These are phyloP conservation scores for Podocnemis expansa DNA, from an alignment of 2,113 vertebrate genomes.

Conservation along the genomic window DNA sequence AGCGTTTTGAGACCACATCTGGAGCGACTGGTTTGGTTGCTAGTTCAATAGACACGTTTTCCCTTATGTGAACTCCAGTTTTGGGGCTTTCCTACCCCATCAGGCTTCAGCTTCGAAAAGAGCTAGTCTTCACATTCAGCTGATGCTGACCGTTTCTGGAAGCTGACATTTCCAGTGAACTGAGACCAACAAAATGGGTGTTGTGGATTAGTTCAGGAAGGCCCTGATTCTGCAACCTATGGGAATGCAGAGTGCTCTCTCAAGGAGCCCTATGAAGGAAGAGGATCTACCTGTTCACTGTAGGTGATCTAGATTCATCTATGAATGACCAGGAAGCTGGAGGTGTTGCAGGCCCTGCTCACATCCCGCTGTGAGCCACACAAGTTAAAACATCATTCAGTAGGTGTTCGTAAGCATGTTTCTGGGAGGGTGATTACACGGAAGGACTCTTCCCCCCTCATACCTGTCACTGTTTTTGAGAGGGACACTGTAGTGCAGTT, in stretches of 20 bases:
- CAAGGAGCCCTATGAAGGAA: not conserved
- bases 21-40: rapidly evolving
- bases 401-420: not conserved
- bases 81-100: not conserved
- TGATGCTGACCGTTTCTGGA: not conserved
- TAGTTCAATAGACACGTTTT: not conserved
- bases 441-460: not conserved
- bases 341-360: not conserved
- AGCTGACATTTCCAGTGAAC: not conserved
- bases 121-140: not conserved
- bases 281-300: not conserved
- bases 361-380: not conserved
- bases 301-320: not conserved
- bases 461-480: rapidly evolving
- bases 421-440: not conserved
- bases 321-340: not conserved
- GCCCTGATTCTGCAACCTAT: not conserved
- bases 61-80: not conserved
- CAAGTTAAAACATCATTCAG: not conserved
- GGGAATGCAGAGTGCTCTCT: rapidly evolving
- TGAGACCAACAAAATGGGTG: not conserved
- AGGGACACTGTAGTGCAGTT: not conserved
- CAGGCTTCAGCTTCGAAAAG: not conserved
- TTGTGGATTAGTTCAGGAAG: too few relatives aligned
- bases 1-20: not conserved